Evolutionary conservation across 1,140 invertebrate genomes (phyloP), one percentile per base, ranked within the genome.

Genomic region (Drosophila ficusphila): DNA sequence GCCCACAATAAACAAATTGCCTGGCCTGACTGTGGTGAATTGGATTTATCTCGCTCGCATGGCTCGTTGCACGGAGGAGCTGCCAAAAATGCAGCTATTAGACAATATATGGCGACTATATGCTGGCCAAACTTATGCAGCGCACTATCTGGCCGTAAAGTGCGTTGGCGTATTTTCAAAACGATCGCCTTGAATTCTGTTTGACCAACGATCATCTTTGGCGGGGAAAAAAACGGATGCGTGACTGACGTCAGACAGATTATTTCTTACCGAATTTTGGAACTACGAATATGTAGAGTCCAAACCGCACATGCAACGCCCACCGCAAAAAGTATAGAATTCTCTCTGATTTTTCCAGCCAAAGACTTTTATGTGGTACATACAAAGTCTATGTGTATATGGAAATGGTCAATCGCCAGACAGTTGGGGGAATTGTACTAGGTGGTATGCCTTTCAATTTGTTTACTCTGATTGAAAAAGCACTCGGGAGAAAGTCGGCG

Each of bases 1-100:
- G 79, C 79, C 79, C 81, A 68, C 81, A 85, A 85, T 85, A 85
- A 85, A 85, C 81, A 86, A 85, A 85, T 85, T 86, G 81, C 39
- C 61, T 82, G 79, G 52, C 60, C 42, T 48, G 58, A 31, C 78
- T 83, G 81, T 85, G 81, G 79, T 85, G 79, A 85, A 79, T 85
- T 85, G 48, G 25, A 85, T 85, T 85, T 12, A 65, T 36, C 14
- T 46, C 58, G 78, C 58, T 58, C 64, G 33, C 58, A 81, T 47
- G 79, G 67, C 79, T 82, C 51, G 73, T 54, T 81, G 78, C 78
- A 82, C 53, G 29, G 48, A 14, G 21, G 31, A 36, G 67, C 47
- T 69, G 69, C 69, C 69, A 79, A 79, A 79, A 62, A 65, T 82
- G 78, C 78, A 82, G 53, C 72, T 60, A 54, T 76, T 72, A 73